Base-by-base conservation (phyloP, 2,113 vertebrate genomes). In the Axis porcinus region DNA sequence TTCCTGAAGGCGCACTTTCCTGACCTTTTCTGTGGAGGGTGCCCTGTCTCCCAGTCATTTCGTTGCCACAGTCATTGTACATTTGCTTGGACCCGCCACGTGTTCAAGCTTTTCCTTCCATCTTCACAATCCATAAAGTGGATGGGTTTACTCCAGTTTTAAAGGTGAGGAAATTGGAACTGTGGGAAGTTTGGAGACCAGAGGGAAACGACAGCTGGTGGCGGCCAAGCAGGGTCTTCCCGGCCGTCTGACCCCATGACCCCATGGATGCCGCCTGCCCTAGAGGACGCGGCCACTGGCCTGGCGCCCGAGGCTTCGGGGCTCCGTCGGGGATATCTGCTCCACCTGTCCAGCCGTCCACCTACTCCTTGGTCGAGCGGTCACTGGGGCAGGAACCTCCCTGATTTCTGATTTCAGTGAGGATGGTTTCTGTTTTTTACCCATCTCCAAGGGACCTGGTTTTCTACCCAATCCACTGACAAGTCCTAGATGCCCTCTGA, bases 31-130 rank as follows among this genome's bases (percentile, higher is more conserved):
- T 28, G 1, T 0, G 7, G n/a, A 28, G 50, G 15, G 36, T 11
- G 7, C 27, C 55, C 57, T 21, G 74, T 4, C 64, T 33, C 25
- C 27, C 1, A 36, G 33, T 6, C 54, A 1, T 10, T 6, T 7
- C 7, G 3, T 21, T 12, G 40, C n/a, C 2, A 5, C 2, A 1
- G 40, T 21, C 10, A 1, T 1, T 1, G 19, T 8, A 3, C 64
- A 5, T 28, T 36, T 43, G n/a, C 10, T 67, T 10, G n/a, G 13
- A 27, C 58, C 13, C 0, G 23, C 19, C 0, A 0, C 2, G 16
- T 13, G 50, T 27, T 85, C 93, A 36, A n/a, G 16, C 43, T 81
- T 27, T 33, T 9, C 28, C 19, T 47, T 6, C 25, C 12, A 0
- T 33, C 57, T 58, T 30, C 79, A 60, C 25, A 3, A 5, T 3